A percentile compares a stretch with the other conserved stretches of the same genome.
phyloP scores from a whole-genome alignment of 2,888 invertebrate genomes.

The Torymus aiolomorphi region DNA sequence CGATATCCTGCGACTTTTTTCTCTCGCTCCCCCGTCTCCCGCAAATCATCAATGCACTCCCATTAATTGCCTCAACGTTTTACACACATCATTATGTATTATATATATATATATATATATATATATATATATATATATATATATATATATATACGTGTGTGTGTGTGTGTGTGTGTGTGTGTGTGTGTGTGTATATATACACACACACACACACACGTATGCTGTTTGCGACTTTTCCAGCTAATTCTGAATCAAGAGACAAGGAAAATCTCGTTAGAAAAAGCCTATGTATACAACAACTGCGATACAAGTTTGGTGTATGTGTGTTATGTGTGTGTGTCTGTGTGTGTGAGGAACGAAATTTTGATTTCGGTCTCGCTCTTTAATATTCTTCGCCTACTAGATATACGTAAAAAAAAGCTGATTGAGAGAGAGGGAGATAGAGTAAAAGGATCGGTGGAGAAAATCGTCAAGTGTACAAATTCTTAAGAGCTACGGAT shows the following conservation, averaged over 20 bases:
- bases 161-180: too few relatives aligned
- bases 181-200: too few relatives aligned
- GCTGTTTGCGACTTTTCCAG: too few relatives aligned
- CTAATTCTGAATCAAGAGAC: slow-evolving; percentile 13
- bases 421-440: slow-evolving; percentile 1
- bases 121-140: too few relatives aligned
- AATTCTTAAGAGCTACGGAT: slow-evolving; percentile 14
- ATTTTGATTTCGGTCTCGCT: slow-evolving; percentile 28
- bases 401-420: slow-evolving; percentile 23
- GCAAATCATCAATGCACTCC: too few relatives aligned
- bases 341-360: slow-evolving; percentile 2
- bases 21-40: background rate
- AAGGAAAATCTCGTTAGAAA: slow-evolving; percentile 29
- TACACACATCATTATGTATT: too few relatives aligned
- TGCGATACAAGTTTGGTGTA: background rate
- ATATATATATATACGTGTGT: too few relatives aligned
- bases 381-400: background rate
- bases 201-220: too few relatives aligned
- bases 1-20: background rate
- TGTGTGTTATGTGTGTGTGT: background rate
- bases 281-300: slow-evolving; percentile 17
- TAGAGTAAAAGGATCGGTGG: slow-evolving; percentile 10
- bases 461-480: slow-evolving; percentile 24
- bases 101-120: too few relatives aligned
- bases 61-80: too few relatives aligned